Evolutionary conservation across 2,797 vertebrate genomes (phyloP).

Genomic region (Apogon hyalosoma): DNA sequence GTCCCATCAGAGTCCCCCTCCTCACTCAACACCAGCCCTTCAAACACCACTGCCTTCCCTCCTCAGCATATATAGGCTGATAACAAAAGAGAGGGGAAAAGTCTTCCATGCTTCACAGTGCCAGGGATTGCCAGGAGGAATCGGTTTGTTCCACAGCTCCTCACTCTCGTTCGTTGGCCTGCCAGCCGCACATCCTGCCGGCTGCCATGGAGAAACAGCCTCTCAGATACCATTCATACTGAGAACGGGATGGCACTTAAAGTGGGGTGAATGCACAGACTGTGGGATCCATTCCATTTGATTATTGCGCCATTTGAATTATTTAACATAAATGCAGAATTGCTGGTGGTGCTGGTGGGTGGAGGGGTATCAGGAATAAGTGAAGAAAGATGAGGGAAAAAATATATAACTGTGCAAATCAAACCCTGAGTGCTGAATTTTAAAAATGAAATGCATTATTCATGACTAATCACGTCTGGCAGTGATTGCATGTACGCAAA

Average conservation of each 20-base stretch:
- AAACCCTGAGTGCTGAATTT: constrained; percentile 71
- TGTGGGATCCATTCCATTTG: constrained; percentile 66
- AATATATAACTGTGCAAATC: constrained; percentile 71
- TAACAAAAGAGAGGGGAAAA: constrained; percentile 39
- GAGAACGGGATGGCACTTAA: constrained; percentile 53
- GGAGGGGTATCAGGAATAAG: constrained; percentile 51
- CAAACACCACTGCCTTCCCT: too few relatives aligned
- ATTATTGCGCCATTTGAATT: constrained; percentile 74
- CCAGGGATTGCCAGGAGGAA: constrained; percentile 63
- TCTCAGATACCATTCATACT: constrained; percentile 55
- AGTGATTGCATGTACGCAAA: constrained; percentile 72
- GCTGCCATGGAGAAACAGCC: constrained; percentile 36
- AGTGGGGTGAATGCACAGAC: constrained; percentile 47
- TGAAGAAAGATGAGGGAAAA: constrained; percentile 55
- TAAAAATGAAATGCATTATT: constrained; percentile 77
- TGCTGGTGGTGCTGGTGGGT: constrained; percentile 49
- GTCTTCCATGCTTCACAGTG: constrained; percentile 36
- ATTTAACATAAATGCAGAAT: constrained; percentile 69
- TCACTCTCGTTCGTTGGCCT: constrained; percentile 26
- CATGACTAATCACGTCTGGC: constrained; percentile 77
- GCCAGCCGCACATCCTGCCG: constrained; percentile 50
- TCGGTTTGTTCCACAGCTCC: constrained; percentile 67
- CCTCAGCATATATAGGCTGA: constrained; percentile 63
- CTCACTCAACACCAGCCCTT: not conserved
- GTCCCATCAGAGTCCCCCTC: constrained; percentile 51